Evolutionary conservation across 2,113 vertebrate genomes (phyloP).

Genomic region (Takifugu flavidus): DNA sequence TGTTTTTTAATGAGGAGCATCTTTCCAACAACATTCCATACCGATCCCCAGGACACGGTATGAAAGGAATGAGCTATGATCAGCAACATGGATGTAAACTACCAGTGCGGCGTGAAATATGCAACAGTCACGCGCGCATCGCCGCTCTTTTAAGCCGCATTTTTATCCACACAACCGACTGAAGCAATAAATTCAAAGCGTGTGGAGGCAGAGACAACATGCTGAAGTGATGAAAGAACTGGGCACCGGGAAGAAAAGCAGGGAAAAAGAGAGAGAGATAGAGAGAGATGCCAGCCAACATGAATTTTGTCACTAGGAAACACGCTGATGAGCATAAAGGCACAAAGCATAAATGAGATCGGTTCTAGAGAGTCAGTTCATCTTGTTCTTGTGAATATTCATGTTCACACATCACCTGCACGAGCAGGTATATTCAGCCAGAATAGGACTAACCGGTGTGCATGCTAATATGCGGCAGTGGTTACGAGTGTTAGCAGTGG

Average conservation of each 20-base stretch:
- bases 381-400: conserved; percentile 27
- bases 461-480: conserved; percentile 48
- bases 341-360: conserved; percentile 25
- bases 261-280: conserved; percentile 19
- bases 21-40: no score
- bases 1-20: no score
- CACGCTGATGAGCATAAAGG: conserved; percentile 47
- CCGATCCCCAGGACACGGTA: no score
- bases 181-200: conserved; percentile 54
- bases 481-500: conserved; percentile 65
- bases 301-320: conserved; percentile 36
- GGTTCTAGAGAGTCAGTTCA: conserved; percentile 20
- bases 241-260: conserved; percentile 44
- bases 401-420: neutral
- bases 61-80: no score
- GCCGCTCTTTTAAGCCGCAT: conserved; percentile 32
- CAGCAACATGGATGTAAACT: no score
- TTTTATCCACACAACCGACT: conserved; percentile 41
- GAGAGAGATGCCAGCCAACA: conserved; percentile 30
- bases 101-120: no score
- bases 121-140: neutral
- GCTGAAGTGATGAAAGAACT: conserved; percentile 57
- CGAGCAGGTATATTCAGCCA: conserved; percentile 4
- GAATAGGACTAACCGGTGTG: conserved; percentile 11
- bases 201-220: conserved; percentile 44